Percentiles rank a stretch among this genome's conserved stretches.
phyloP scores from a whole-genome alignment of 2,888 invertebrate genomes.

The Drosophila kanekoi region DNA sequence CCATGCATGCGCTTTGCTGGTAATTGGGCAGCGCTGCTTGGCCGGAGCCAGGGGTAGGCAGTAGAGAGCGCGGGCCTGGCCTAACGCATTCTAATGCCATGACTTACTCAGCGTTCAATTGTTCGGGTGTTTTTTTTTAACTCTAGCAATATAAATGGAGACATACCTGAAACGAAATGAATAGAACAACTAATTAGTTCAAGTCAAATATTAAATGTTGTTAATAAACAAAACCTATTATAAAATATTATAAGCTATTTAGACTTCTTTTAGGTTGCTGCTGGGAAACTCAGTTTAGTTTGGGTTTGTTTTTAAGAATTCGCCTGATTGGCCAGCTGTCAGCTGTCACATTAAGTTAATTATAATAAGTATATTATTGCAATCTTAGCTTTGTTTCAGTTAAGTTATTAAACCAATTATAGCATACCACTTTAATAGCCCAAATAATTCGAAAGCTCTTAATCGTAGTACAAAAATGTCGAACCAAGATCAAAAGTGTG shows the following conservation, averaged over 20 bases:
- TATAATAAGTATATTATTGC: no score
- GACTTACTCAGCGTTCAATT: slow-evolving; percentile 64
- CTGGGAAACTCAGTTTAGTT: no score
- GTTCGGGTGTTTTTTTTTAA: neutral
- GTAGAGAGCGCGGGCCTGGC: slow-evolving; percentile 6
- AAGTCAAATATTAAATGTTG: neutral
- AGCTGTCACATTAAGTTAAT: no score
- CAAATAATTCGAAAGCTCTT: no score
- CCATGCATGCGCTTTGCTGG: slow-evolving; percentile 34
- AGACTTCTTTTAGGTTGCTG: neutral
- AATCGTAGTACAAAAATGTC: no score
- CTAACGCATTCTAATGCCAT: slow-evolving; percentile 40
- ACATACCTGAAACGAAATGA: slow-evolving; percentile 53
- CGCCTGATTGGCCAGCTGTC: no score
- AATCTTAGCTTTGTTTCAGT: no score
- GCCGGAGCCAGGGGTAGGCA: neutral
- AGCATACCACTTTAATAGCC: no score
- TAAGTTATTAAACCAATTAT: no score
- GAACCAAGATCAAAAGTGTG: no score
- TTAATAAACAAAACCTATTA: neutral
- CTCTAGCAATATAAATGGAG: slow-evolving; percentile 16
- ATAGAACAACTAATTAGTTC: slow-evolving; percentile 26
- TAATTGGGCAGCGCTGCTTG: slow-evolving; percentile 63
- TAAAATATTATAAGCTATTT: neutral
- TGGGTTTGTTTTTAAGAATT: no score